Evolutionary conservation across 2,888 invertebrate genomes (phyloP).

Genomic region (Resseliella maxima): DNA sequence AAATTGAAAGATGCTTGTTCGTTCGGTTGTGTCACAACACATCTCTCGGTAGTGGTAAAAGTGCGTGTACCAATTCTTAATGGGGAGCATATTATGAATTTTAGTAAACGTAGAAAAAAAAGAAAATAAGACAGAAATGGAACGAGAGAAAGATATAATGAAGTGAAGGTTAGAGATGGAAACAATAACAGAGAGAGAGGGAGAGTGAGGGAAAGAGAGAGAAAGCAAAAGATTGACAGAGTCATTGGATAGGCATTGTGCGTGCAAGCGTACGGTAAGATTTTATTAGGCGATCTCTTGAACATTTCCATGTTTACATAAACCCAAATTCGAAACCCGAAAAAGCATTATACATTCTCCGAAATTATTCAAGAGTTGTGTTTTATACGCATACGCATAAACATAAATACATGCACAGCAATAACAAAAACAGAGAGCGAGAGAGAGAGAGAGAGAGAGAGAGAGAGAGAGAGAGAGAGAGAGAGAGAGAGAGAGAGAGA

Average conservation of each 20-base stretch:
- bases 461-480: no score
- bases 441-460: no score
- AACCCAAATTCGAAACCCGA: slow-evolving; percentile 24
- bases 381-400: neutral
- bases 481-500: no score
- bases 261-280: slow-evolving; percentile 18
- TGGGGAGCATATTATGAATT: slow-evolving; percentile 48
- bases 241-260: neutral
- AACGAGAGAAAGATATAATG: no score
- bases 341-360: slow-evolving; percentile 26
- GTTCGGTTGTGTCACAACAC: neutral
- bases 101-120: neutral
- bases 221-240: no score
- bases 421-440: neutral
- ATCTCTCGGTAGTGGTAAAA: neutral
- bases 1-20: neutral
- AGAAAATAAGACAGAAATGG: no score
- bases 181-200: no score
- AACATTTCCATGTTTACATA: neutral
- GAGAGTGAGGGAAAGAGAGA: no score
- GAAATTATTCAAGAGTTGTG: slow-evolving; percentile 51
- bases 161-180: no score
- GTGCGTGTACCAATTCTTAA: neutral
- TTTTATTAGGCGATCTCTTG: neutral
- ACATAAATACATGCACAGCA: neutral